Percentiles rank a stretch among this genome's conserved stretches.
Conservation (phyloP, 2,888 invertebrate species). For the Syrista parreyssii region DNA sequence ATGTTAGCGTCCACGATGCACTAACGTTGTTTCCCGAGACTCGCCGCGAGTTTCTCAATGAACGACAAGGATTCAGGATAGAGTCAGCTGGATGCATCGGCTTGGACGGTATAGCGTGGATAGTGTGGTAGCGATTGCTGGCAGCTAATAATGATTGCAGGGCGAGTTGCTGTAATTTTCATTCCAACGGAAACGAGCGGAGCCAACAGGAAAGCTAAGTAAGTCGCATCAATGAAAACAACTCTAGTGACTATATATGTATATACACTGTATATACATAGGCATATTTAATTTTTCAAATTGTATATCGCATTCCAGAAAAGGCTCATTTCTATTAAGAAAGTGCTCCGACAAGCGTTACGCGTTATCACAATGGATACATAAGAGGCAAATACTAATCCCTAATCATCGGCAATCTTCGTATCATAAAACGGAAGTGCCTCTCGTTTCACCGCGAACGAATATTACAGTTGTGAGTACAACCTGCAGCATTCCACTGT, state of each 20-base stretch:
- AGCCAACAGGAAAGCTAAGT: conserved; percentile 15
- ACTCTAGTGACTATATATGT: not conserved
- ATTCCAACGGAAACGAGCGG: conserved; percentile 40
- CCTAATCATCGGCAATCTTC: not conserved
- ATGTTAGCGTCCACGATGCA: not conserved
- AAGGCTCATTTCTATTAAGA: not conserved
- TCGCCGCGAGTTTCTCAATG: not conserved
- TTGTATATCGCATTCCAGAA: not conserved
- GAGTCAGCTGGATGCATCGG: not conserved
- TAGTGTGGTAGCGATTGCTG: not conserved
- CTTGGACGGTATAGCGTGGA: not conserved
- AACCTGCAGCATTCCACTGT: not conserved
- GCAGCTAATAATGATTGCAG: conserved; percentile 33
- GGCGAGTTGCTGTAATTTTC: conserved; percentile 38
- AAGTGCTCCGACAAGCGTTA: not conserved
- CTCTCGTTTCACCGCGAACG: not conserved
- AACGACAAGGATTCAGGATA: not conserved
- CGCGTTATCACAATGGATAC: not conserved
- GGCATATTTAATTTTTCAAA: not conserved
- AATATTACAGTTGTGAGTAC: not conserved
- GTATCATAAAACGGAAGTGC: not conserved
- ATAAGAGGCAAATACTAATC: not conserved
- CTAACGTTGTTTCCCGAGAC: not conserved
- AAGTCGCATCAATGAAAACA: conserved; percentile 5
- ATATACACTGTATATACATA: not conserved